Percentiles rank a stretch among this genome's conserved stretches.
Conservation (phyloP, 1,140 invertebrate genomes). For the Dendroctonus ponderosae region DNA sequence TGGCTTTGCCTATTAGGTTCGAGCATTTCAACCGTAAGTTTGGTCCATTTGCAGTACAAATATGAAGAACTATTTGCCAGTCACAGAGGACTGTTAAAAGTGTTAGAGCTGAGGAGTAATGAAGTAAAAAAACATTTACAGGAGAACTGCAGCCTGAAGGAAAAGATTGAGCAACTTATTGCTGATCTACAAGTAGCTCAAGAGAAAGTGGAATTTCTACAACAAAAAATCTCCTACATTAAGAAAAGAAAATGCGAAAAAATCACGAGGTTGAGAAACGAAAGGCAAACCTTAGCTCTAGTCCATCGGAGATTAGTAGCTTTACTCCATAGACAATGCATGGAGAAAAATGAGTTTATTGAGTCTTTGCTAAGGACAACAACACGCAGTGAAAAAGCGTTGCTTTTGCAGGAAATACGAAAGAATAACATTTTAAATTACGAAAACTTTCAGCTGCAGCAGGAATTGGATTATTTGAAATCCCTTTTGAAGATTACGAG, state of each 20-base stretch:
- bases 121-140: slow-evolving; percentile 35
- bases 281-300: slow-evolving; percentile 33
- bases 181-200: slow-evolving; percentile 20
- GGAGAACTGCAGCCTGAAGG: slow-evolving; percentile 30
- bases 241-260: slow-evolving; percentile 36
- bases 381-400: slow-evolving; percentile 29
- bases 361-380: slow-evolving; percentile 27
- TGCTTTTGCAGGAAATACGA: slow-evolving; percentile 38
- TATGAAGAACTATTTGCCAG: slow-evolving; percentile 38
- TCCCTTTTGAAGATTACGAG: slow-evolving; percentile 12
- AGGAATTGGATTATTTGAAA: slow-evolving; percentile 35
- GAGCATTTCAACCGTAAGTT: slow-evolving; percentile 35
- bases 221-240: slow-evolving; percentile 27
- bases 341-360: slow-evolving; percentile 37
- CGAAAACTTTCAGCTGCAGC: slow-evolving; percentile 39
- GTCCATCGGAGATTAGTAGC: slow-evolving; percentile 38
- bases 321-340: slow-evolving; percentile 38
- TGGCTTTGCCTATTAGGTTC: background rate
- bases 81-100: slow-evolving; percentile 36
- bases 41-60: slow-evolving; percentile 41
- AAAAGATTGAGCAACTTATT: slow-evolving; percentile 31
- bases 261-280: slow-evolving; percentile 33
- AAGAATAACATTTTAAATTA: slow-evolving; percentile 33
- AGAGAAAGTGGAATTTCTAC: slow-evolving; percentile 21
- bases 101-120: slow-evolving; percentile 32